Conservation (phyloP, 1,140 invertebrate genomes). For the Drusus annulatus region DNA sequence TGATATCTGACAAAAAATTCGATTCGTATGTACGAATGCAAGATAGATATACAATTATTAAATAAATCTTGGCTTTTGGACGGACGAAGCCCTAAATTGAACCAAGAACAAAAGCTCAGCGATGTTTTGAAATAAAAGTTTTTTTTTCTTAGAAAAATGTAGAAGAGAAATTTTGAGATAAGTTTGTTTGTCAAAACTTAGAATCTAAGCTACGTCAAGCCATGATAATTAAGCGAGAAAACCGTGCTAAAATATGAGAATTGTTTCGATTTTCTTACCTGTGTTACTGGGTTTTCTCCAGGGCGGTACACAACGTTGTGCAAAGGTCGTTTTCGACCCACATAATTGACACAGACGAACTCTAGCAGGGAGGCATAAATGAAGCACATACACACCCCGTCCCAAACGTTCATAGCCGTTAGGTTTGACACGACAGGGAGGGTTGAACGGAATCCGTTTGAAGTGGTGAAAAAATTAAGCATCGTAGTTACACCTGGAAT, state of each 20-base stretch:
- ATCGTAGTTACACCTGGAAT: constrained; percentile 92
- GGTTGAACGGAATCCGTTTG: constrained; percentile 89
- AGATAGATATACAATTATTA: too few relatives aligned
- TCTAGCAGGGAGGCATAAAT: constrained; percentile 94
- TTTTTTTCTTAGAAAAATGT: too few relatives aligned
- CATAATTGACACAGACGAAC: constrained; percentile 96
- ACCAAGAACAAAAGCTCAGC: too few relatives aligned
- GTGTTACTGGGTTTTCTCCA: constrained; percentile 91
- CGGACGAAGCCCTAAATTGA: too few relatives aligned
- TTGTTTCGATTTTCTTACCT: constrained; percentile 75
- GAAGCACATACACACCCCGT: constrained; percentile 97
- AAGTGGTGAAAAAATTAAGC: constrained; percentile 98
- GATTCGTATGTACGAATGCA: too few relatives aligned
- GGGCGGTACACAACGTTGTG: constrained; percentile 92
- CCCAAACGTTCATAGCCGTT: constrained; percentile 97
- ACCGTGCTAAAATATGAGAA: neutral
- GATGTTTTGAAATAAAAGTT: too few relatives aligned
- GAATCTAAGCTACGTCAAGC: neutral
- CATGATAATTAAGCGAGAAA: constrained; percentile 28
- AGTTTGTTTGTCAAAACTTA: too few relatives aligned
- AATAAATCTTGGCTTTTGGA: too few relatives aligned
- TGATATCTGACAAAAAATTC: too few relatives aligned
- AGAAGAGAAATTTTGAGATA: too few relatives aligned
- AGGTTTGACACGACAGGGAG: constrained; percentile 94
- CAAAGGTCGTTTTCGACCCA: constrained; percentile 89